Evolutionary conservation across 1,140 invertebrate species (phyloP).

Genomic region (Mya arenaria): DNA sequence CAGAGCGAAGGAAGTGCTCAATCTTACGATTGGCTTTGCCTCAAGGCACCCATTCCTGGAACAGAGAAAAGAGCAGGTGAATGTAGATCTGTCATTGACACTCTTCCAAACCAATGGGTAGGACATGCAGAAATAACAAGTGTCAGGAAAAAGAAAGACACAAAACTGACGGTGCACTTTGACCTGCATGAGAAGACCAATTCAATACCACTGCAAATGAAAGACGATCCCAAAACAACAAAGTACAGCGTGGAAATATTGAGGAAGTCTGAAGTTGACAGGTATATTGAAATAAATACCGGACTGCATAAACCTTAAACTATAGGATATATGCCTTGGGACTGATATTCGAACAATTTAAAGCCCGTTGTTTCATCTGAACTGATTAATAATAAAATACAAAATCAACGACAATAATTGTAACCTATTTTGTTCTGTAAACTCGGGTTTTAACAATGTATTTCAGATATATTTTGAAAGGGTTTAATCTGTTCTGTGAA

Average conservation of each 20-base stretch:
- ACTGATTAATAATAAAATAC: neutral
- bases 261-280: constrained; percentile 32
- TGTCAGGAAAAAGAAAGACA: constrained; percentile 38
- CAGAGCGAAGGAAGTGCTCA: neutral
- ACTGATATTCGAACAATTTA: too few species aligned
- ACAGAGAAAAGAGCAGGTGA: neutral
- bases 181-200: constrained; percentile 5
- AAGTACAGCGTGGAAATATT: constrained; percentile 25
- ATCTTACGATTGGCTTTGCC: constrained; percentile 58
- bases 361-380: too few species aligned
- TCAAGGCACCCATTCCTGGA: constrained; percentile 17
- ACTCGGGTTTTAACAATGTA: neutral
- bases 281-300: neutral
- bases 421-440: neutral
- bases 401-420: neutral
- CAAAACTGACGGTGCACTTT: constrained; percentile 22
- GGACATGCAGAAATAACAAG: constrained; percentile 20
- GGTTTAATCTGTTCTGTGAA: neutral
- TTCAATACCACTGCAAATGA: neutral
- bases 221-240: neutral
- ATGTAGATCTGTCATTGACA: neutral
- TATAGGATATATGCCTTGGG: neutral
- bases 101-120: neutral
- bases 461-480: neutral
- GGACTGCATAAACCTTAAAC: neutral